Base-by-base conservation (phyloP, 2,113 vertebrate genomes). In the Ursus arctos region DNA sequence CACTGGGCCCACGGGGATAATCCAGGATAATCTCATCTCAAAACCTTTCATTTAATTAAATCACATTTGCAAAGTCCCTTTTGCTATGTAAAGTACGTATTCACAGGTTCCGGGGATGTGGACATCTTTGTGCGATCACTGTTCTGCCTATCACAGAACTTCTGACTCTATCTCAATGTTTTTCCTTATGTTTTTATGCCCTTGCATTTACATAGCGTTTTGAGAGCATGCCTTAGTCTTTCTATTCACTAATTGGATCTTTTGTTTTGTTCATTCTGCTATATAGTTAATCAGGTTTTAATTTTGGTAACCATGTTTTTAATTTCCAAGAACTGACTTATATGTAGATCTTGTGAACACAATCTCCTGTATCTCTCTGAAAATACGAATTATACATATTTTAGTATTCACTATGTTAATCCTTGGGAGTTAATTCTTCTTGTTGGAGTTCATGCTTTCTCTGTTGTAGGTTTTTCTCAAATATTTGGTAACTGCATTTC, bases 301-400 rank as follows among this genome's bases (percentile, higher is more conserved):
- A 90, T 93, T 53, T 95, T 74, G 67, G 21, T 90, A 63, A 65
- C 63, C 33, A 22, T 22, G 19, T 72, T 93, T 95, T 94, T 72
- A 85, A 93, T 85, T 86, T 94, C 71, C 21, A 86, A 86, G 77
- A 82, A 57, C n/a, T 11, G 28, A 76, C 69, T 24, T 92, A 14
- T n/a, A 2, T 51, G 10, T 69, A 67, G 81, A 21, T 72, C 59
- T 12, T 90, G 49, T 86, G 72, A 93, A n/a, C 12, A 90, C 14
- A 61, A 82, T 15, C 21, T 16, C 16, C 61, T 82, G 59, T 67
- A 18, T 95, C 67, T 92, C 36, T 92, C 36, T 91, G 91, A 72
- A 77, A 91, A 72, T 28, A 69, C 1, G 8, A 80, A 55, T 80
- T 85, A 76, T 57, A 19, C n/a, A 53, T 61, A 59, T 13, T 61